Conservation (phyloP, 92 coral and sea anemone genomes). For the Meandrina meandrites region DNA sequence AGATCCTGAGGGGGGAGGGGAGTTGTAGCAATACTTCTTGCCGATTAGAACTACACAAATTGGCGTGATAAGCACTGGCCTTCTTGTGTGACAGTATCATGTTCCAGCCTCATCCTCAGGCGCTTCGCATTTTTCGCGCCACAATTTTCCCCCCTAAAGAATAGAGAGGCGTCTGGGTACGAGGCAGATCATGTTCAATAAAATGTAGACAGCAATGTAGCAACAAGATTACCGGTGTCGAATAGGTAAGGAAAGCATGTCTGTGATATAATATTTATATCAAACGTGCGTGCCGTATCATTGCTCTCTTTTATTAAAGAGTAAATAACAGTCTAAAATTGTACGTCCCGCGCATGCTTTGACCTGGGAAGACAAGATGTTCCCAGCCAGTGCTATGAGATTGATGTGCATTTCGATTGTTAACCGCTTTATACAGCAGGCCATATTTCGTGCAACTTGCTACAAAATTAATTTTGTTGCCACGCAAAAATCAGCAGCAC, state of each 20-base stretch:
- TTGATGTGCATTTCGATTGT: neutral
- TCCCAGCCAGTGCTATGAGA: neutral
- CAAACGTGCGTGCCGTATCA: constrained; percentile 11
- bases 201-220: neutral
- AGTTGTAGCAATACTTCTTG: neutral
- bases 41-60: neutral
- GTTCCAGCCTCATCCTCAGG: too few relatives aligned
- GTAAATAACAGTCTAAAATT: neutral
- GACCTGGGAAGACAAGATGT: neutral
- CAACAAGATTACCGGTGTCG: neutral
- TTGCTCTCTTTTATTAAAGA: constrained; percentile 32
- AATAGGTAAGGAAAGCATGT: neutral
- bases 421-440: neutral
- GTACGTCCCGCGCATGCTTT: neutral
- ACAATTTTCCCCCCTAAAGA: too few relatives aligned
- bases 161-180: too few relatives aligned
- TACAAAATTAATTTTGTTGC: neutral
- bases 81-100: too few relatives aligned
- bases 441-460: neutral
- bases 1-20: neutral
- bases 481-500: neutral
- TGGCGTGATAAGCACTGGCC: too few relatives aligned
- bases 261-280: constrained; percentile 45
- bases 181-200: too few relatives aligned
- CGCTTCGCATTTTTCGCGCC: too few relatives aligned